Percentiles rank a stretch among this genome's conserved stretches.
Conservation (phyloP, 2,797 vertebrate genomes). For the Okamejei kenojei region DNA sequence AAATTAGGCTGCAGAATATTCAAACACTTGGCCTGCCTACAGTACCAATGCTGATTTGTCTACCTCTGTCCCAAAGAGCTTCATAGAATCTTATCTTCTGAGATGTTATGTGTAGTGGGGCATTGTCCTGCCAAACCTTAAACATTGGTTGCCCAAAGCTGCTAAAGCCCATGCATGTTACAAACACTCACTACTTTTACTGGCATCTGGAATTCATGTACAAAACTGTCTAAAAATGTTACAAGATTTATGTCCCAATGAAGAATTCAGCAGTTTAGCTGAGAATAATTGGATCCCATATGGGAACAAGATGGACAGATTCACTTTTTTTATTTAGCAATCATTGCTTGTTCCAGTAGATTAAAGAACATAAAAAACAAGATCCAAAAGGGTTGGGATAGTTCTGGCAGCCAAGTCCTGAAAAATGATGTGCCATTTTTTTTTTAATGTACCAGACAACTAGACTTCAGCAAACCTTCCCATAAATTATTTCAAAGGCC, state of each 20-base stretch:
- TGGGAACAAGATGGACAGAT: constrained; percentile 82
- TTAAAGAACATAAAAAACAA: background rate
- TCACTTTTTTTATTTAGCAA: constrained; percentile 61
- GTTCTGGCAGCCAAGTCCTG: background rate
- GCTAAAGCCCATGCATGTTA: constrained; percentile 57
- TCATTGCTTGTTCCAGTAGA: background rate
- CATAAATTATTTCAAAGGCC: background rate
- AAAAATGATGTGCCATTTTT: background rate
- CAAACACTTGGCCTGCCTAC: background rate
- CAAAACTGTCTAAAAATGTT: constrained; percentile 58
- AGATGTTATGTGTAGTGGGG: constrained; percentile 16
- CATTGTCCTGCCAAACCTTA: background rate
- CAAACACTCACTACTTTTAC: constrained; percentile 57
- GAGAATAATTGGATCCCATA: constrained; percentile 82
- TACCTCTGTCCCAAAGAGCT: constrained; percentile 15
- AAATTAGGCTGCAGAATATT: constrained; percentile 1
- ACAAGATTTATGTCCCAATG: constrained; percentile 80
- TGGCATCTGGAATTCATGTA: constrained; percentile 81
- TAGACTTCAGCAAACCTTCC: background rate
- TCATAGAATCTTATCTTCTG: constrained; percentile 14
- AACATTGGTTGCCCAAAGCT: constrained; percentile 46
- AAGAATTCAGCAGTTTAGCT: constrained; percentile 83
- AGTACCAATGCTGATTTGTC: constrained; percentile 20
- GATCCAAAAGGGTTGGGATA: background rate
- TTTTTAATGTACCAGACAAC: background rate